Evolutionary conservation across 2,113 vertebrate genomes (phyloP), one percentile per base, ranked within the genome.

Genomic region (Marmota flaviventris): DNA sequence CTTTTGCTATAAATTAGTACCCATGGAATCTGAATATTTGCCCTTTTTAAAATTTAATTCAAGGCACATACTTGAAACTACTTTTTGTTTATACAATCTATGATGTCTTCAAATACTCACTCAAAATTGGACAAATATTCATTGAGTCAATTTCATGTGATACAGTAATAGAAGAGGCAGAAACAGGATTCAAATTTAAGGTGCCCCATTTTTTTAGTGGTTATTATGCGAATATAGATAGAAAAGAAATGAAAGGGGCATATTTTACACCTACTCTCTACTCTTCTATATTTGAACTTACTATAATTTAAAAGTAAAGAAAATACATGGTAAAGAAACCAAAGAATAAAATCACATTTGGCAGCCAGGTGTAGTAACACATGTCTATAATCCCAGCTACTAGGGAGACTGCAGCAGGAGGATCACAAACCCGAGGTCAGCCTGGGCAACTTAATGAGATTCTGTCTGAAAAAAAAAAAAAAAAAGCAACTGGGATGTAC

Each of bases 261-360:
- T 53, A 27, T 65, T 82, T 91, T 61, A n/a, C 27, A 1, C 84
- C 91, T 83, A 48, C 9, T 63, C 13, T 95, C 16, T 75, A 39
- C 11, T 82, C 29, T 91, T 73, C 42, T 51, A 34, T 72, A 75
- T 67, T 89, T 88, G 8, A 92, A 89, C 58, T 83, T 83, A 75
- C 78, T 42, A 42, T 34, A 89, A 70, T 76, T 96, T 78, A 95
- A 85, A 70, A 53, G 18, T 56, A 88, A 75, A 67, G 32, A 93
- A 97, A 78, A 83, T 17, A 1, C 22, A 3, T 61, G 22, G 7
- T 32, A 78, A 88, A 83, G 14, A 51, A 67, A 85, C 29, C 53
- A 70, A 83, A 67, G 25, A 4, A 61, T 73, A 84, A 92, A 83
- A 65, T 25, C 78, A 27, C 22, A 91, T 75, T 85, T 63, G 51